Conservation (phyloP, 2,797 vertebrate genomes). For the Chaetophractus vellerosus region DNA sequence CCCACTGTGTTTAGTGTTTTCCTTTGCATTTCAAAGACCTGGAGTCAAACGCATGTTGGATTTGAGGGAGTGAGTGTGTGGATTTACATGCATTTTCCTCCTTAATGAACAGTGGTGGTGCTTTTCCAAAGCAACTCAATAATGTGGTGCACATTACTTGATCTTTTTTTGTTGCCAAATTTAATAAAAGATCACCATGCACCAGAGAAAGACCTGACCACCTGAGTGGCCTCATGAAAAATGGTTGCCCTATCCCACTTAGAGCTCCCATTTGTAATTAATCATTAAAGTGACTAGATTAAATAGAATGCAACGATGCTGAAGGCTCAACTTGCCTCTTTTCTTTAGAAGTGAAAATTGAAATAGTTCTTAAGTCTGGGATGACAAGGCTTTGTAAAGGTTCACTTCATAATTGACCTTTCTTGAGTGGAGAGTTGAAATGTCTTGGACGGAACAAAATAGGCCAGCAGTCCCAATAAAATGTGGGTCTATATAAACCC, state of each 20-base stretch:
- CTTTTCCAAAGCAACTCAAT: constrained; percentile 57
- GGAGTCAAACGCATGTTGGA: constrained; percentile 42
- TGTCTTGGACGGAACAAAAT: not conserved
- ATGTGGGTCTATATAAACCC: not conserved
- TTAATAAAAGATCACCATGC: not conserved
- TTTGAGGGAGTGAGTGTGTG: not conserved
- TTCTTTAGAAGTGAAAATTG: constrained; percentile 11
- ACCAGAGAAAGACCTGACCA: not conserved
- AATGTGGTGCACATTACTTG: constrained; percentile 1
- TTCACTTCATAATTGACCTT: not conserved
- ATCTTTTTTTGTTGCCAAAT: not conserved
- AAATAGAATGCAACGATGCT: not conserved
- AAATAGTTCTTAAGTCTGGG: not conserved
- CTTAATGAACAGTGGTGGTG: not conserved
- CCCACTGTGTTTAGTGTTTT: constrained; percentile 37
- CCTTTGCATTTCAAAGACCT: constrained; percentile 71
- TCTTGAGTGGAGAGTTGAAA: not conserved
- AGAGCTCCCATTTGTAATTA: not conserved
- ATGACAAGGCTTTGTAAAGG: constrained; percentile 4
- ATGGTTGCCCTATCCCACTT: not conserved
- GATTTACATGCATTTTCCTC: constrained; percentile 23
- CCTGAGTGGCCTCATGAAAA: not conserved
- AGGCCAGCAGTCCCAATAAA: not conserved
- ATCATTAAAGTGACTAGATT: constrained; percentile 25
- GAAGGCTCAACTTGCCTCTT: not conserved